Evolutionary conservation across 2,113 vertebrate species (phyloP).

Genomic region (Pao palembangensis): DNA sequence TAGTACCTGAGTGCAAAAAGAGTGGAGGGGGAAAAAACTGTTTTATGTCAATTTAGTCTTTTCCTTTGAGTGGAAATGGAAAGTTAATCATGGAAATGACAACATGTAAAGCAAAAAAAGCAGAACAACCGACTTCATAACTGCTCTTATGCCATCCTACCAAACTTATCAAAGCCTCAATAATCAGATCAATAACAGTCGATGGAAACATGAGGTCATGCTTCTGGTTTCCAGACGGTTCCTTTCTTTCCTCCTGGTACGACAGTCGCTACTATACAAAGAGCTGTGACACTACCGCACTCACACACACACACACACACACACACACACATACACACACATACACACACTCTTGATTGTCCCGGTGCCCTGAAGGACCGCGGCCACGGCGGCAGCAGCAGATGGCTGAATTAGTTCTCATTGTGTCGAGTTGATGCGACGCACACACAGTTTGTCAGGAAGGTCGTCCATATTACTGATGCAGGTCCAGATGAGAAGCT

Average conservation of each 20-base stretch:
- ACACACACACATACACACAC: slow-evolving; percentile 8
- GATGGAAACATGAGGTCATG: too few species aligned
- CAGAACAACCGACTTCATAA: too few species aligned
- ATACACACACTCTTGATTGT: slow-evolving; percentile 14
- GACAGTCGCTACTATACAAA: slow-evolving; percentile 9
- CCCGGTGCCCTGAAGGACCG: slow-evolving; percentile 1
- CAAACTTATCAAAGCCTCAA: background rate
- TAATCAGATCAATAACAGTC: too few species aligned
- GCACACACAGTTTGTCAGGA: slow-evolving; percentile 7
- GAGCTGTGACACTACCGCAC: background rate
- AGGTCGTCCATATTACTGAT: slow-evolving; percentile 20
- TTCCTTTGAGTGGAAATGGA: too few species aligned
- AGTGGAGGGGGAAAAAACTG: too few species aligned
- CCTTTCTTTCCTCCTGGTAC: background rate
- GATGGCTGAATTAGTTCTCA: slow-evolving; percentile 35
- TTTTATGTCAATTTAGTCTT: too few species aligned
- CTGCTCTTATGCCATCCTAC: background rate
- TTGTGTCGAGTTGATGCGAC: slow-evolving; percentile 11
- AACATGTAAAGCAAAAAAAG: too few species aligned
- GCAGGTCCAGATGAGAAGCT: slow-evolving; percentile 13
- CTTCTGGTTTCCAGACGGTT: too few species aligned
- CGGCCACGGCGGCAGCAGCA: slow-evolving; percentile 17
- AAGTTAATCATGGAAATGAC: too few species aligned
- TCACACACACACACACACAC: slow-evolving; percentile 7
- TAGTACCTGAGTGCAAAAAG: too few species aligned